Percentiles rank a stretch among this genome's conserved stretches.
Conservation (phyloP, 2,888 invertebrate genomes). For the Drosophila phalerata region DNA sequence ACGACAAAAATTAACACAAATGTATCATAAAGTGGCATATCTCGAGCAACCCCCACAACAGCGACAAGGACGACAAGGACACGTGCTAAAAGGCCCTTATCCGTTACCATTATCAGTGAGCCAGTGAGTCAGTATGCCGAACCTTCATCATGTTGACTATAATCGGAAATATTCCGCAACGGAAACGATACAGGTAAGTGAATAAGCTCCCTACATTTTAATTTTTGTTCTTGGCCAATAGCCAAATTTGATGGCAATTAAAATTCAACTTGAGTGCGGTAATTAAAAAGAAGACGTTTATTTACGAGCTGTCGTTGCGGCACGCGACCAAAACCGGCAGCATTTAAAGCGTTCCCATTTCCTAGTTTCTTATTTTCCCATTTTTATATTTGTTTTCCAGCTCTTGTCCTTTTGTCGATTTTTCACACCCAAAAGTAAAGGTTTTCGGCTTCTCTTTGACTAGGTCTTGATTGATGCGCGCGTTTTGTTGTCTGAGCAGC, state of each 20-base stretch:
- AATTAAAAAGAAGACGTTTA: conserved; percentile 79
- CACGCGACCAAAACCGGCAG: conserved; percentile 69
- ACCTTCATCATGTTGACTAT: conserved; percentile 85
- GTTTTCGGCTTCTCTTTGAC: conserved; percentile 27
- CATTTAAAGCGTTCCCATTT: conserved; percentile 9
- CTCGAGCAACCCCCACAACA: conserved; percentile 50
- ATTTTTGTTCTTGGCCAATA: conserved; percentile 3
- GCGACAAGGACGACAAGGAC: conserved; percentile 52
- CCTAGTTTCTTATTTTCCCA: background rate
- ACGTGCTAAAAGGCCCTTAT: conserved; percentile 74
- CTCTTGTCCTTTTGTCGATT: conserved; percentile 36
- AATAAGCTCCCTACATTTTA: conserved; percentile 11
- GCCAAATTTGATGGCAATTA: conserved; percentile 44
- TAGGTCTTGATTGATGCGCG: conserved; percentile 71
- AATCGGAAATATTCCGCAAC: conserved; percentile 86
- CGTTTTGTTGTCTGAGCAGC: conserved; percentile 60
- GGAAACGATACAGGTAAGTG: conserved; percentile 86
- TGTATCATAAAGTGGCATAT: conserved; percentile 75
- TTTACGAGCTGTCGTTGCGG: conserved; percentile 64
- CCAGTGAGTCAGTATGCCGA: conserved; percentile 75
- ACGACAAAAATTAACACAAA: conserved; percentile 76
- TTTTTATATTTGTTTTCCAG: background rate
- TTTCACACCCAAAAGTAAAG: conserved; percentile 48
- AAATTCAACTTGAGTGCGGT: conserved; percentile 70
- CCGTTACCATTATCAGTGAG: conserved; percentile 61